Base-by-base conservation (phyloP, 2,888 invertebrate genomes). In the Smittia sp. region DNA sequence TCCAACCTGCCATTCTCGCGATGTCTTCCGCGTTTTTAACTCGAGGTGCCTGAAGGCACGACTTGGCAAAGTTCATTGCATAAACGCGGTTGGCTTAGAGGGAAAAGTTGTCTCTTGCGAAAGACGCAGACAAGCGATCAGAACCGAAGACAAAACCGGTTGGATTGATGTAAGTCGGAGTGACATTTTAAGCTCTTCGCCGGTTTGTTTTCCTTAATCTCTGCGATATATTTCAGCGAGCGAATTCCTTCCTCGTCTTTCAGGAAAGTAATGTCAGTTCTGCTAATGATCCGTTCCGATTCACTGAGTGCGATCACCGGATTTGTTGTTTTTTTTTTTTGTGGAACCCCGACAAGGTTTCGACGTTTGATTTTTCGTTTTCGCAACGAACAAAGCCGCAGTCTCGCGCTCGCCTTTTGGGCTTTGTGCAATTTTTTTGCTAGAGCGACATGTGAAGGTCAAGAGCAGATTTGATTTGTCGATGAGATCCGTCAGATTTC, bases 61-160 rank as follows among this genome's bases (percentile, higher is more conserved):
- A 46, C 11, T 58, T 9, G 4, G 58, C 22, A 58, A 58, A 58
- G n/a, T 58, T 58, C 20, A 46, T n/a, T 46, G 46, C 46, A 46
- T 32, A 32, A 32, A 32, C 32, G 32, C 9, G 32, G 32, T 32
- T 46, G 6, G 46, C 46, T n/a, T n/a, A n/a, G 46, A 46, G 46
- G 15, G 58, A 58, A 58, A 58, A 58, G 4, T 58, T 58, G 22
- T 58, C 15, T 39, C 15, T 58, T 58, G 46, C 46, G 46, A 46
- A 46, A 46, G 2, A 46, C 22, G 2, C 1, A 58, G 3, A 18
- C 18, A 22, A 58, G 58, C 58, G 18, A 46, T 58, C 58, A 58
- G 58, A 58, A 58, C 58, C 58, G 58, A 58, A 58, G 58, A 58
- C 4, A 22, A 58, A 58, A 58, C 58, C 58, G 58, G 58, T 58